A percentile compares a stretch with the other conserved stretches of the same genome.
Evolutionary conservation across 2,888 invertebrate genomes (phyloP).

Genomic region (Oligia strigilis): DNA sequence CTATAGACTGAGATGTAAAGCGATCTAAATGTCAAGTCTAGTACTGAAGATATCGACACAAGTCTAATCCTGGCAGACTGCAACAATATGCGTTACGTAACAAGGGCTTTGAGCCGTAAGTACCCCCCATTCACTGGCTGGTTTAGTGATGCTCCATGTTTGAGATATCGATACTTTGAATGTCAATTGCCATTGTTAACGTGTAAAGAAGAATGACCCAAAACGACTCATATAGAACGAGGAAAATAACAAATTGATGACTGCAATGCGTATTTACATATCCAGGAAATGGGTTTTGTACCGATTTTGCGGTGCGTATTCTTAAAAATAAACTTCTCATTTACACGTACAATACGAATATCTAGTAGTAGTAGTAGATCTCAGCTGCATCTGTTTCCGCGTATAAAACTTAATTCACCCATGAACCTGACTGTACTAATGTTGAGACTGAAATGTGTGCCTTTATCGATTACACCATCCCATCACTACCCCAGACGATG

Average conservation of each 20-base stretch:
- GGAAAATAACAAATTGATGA: not conserved
- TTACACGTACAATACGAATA: too few species aligned
- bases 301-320: too few species aligned
- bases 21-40: slow-evolving; percentile 67
- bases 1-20: slow-evolving; percentile 56
- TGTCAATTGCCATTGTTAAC: not conserved
- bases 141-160: slow-evolving; percentile 72
- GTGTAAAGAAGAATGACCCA: not conserved
- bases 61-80: slow-evolving; percentile 74
- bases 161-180: slow-evolving; percentile 16
- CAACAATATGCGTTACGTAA: slow-evolving; percentile 85
- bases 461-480: slow-evolving; percentile 55
- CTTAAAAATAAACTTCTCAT: too few species aligned
- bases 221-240: too few species aligned
- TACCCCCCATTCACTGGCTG: slow-evolving; percentile 77
- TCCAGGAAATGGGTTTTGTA: not conserved
- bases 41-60: slow-evolving; percentile 70
- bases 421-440: too few species aligned
- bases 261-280: not conserved
- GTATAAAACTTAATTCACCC: too few species aligned
- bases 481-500: slow-evolving; percentile 57
- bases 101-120: slow-evolving; percentile 83
- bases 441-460: too few species aligned
- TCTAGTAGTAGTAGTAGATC: too few species aligned
- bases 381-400: too few species aligned